phyloP scores from a whole-genome alignment of 2,888 invertebrate genomes.

The Julus scanicus region DNA sequence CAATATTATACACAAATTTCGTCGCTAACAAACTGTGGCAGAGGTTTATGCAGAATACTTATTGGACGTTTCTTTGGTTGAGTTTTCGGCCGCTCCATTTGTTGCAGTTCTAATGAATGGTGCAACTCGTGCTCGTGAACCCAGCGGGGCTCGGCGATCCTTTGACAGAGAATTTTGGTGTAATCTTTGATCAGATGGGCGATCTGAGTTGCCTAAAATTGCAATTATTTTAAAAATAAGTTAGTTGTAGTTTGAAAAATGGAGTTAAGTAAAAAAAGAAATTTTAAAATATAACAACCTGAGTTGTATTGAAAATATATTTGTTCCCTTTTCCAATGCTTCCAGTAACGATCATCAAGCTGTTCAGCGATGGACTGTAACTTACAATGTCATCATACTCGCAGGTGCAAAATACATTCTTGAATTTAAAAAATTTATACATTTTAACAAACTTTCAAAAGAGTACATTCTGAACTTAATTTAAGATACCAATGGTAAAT shows the following conservation, averaged over 20 bases:
- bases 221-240: constrained; percentile 52
- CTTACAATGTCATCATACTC: constrained; percentile 89
- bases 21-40: constrained; percentile 61
- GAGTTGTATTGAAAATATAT: constrained; percentile 91
- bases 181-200: constrained; percentile 92
- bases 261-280: neutral
- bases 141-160: constrained; percentile 53
- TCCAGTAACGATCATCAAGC: constrained; percentile 92
- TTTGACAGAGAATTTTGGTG: constrained; percentile 72
- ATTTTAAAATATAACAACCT: constrained; percentile 71
- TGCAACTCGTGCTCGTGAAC: constrained; percentile 55
- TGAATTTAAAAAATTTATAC: constrained; percentile 61
- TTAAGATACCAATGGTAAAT: constrained; percentile 38
- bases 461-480: neutral
- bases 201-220: constrained; percentile 87
- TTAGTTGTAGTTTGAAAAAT: neutral
- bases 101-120: constrained; percentile 56
- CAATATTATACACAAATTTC: constrained; percentile 58
- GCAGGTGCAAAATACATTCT: constrained; percentile 89
- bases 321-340: constrained; percentile 89
- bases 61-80: constrained; percentile 60
- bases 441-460: neutral
- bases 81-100: constrained; percentile 49
- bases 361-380: constrained; percentile 91
- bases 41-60: constrained; percentile 61